Evolutionary conservation across 2,888 invertebrate species (phyloP), one percentile per base, ranked within the genome.

Genomic region (Clistopyga incitator): DNA sequence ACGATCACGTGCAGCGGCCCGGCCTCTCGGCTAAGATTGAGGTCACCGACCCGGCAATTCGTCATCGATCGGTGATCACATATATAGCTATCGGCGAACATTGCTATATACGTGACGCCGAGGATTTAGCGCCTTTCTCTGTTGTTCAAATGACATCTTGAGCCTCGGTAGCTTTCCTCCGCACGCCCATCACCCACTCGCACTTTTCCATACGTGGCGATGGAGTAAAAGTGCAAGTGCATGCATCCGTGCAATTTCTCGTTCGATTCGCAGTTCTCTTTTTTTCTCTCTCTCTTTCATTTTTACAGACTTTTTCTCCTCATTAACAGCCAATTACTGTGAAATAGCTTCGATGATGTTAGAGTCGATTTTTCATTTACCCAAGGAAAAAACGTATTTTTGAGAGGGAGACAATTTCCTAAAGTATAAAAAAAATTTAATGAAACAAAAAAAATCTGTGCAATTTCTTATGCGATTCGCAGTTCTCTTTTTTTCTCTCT

Each of bases 101-200:
- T 67, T 72, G 56, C 68, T 45, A 64, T 70, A 45, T 65, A 18
- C 45, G 18, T 18, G 34, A 42, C 61, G 47, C 23, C 38, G 47
- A 56, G 65, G 38, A 64, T 54, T 71, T 71, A 64, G n/a, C 56
- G 81, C 81, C 77, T 81, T 77, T 81, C 77, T 82, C 72, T 72
- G 65, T 47, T 45, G 65, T 47, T 45, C 65, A 81, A 77, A 72
- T 38, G 74, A 72, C 70, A 68, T 64, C 52, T 45, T 78, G 3
- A 59, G 29, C 59, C 6, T 59, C 65, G 11, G 68, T 56, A 52
- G 74, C 70, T 75, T 52, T 75, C 59, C 78, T 67, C 72, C 59
- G 50, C 67, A 67, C 50, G 75, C n/a, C n/a, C 50, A 59, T 82
- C 78, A 61, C 74, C 75, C 42, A 82, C 82, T 78, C 82, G 75